Evolutionary conservation across 2,113 vertebrate species (phyloP), one percentile per base, ranked within the genome.

Genomic region (Eurypyga helias): DNA sequence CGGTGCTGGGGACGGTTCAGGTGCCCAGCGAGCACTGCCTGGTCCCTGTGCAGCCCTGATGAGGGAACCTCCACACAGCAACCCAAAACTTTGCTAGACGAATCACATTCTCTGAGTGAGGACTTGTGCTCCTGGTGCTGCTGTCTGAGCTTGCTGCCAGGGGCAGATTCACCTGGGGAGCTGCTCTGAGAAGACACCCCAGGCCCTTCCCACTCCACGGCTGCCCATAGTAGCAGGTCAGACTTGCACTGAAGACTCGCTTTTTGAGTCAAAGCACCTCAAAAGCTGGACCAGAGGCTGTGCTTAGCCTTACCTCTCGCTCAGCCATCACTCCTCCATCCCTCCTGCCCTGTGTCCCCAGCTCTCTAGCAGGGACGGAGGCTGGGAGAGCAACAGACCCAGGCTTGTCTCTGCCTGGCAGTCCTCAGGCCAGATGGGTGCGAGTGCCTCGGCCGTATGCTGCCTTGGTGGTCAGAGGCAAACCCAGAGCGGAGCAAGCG

Each of bases 371-470:
- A 12, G 66, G 33, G 33, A 48, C 5, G 21, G 64, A 88, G 48
- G 10, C 6, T 48, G 23, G 49, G 17, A 66, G 13, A 76, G 17
- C 61, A 65, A 2, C 25, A 71, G 33, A 69, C 28, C 41, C 17
- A 61, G 61, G 2, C 29, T 41, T 43, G 33, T 33, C 29, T 38
- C 29, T 83, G 62, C 43, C 18, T 9, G n/a, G 51, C 43, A 25
- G 3, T 33, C n/a, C 57, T 48, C 2, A 6, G 21, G 21, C 19
- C 51, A 33, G 36, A 13, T 5, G 17, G 25, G 16, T 29, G n/a
- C 0, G 7, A 46, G 64, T n/a, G 43, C 33, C 36, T 49, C 0
- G 0, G 54, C 28, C 2, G 1, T 10, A 17, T 1, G 9, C 83
- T 73, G 75, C 34, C 33, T 28, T 65, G 67, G 51, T 36, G 46